Percentiles rank a stretch among this genome's conserved stretches.
Evolutionary conservation across 2,113 vertebrate species (phyloP).

Genomic region (Phodopus roborovskii): DNA sequence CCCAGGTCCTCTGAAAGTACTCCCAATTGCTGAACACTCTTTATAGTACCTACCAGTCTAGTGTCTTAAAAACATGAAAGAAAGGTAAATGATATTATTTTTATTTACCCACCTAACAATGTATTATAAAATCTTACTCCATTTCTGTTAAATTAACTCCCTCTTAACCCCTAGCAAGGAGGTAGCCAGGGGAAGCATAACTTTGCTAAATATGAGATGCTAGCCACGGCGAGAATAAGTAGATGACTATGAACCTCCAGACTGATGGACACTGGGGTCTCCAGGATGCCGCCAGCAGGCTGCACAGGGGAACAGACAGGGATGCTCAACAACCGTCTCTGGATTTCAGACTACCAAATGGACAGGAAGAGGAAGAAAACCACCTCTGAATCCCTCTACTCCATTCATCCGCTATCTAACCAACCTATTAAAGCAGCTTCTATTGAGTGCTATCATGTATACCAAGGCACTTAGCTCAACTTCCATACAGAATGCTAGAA

Average conservation of each 20-base stretch:
- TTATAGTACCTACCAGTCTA: background rate
- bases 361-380: background rate
- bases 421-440: background rate
- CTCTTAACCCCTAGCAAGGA: background rate
- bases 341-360: background rate
- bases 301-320: too few relatives aligned
- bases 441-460: background rate
- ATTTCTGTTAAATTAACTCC: background rate
- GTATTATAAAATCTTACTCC: background rate
- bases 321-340: background rate
- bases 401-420: too few relatives aligned
- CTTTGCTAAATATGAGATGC: background rate
- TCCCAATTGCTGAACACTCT: background rate
- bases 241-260: background rate
- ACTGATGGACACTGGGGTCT: background rate
- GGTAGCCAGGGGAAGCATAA: background rate
- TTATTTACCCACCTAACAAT: constrained; percentile 7
- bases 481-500: background rate
- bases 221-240: background rate
- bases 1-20: background rate
- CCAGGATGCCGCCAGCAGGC: accelerated
- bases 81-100: background rate
- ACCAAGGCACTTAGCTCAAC: background rate
- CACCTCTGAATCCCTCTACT: background rate
- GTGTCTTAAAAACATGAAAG: background rate